A percentile compares a stretch with the other conserved stretches of the same genome.
These are phyloP conservation scores for Mystacides longicornis DNA, from an alignment of 2,888 invertebrate species.

Conservation along the genomic window DNA sequence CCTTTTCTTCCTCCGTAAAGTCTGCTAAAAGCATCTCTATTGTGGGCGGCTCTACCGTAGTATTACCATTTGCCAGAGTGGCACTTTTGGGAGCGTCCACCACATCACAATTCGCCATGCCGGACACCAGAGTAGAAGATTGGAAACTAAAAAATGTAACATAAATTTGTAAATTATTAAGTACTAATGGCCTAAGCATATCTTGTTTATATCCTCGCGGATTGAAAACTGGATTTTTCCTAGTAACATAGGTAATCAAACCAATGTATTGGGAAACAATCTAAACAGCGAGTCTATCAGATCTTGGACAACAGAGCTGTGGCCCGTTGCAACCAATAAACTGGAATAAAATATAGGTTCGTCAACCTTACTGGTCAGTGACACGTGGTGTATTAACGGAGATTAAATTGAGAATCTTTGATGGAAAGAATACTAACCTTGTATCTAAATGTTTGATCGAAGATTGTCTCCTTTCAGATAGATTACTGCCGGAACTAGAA, in stretches of 20 bases:
- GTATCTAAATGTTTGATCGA: slow-evolving; percentile 21
- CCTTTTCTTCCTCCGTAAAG: slow-evolving; percentile 59
- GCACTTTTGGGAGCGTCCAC: slow-evolving; percentile 29
- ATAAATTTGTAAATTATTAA: background rate
- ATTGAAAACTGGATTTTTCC: too few species aligned
- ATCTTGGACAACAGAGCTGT: too few species aligned
- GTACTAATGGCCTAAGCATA: too few species aligned
- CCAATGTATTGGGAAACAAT: too few species aligned
- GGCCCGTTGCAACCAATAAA: too few species aligned
- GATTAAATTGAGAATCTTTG: too few species aligned
- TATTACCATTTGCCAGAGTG: slow-evolving; percentile 27
- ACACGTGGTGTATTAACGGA: too few species aligned
- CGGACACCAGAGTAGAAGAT: slow-evolving; percentile 39
- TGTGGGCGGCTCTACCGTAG: slow-evolving; percentile 28
- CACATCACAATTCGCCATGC: slow-evolving; percentile 34
- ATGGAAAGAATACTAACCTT: slow-evolving; percentile 12
- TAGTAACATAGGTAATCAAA: too few species aligned
- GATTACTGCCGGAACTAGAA: slow-evolving; percentile 24
- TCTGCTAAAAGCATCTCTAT: slow-evolving; percentile 48
- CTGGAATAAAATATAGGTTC: too few species aligned
- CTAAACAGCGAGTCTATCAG: too few species aligned
- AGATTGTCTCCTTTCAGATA: slow-evolving; percentile 22
- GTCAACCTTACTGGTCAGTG: too few species aligned
- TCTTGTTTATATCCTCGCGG: too few species aligned
- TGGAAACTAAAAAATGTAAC: slow-evolving; percentile 37